A percentile compares a stretch with the other conserved stretches of the same genome.
Evolutionary conservation across 2,113 vertebrate species (phyloP).

Genomic region (Platysternon megacephalum): DNA sequence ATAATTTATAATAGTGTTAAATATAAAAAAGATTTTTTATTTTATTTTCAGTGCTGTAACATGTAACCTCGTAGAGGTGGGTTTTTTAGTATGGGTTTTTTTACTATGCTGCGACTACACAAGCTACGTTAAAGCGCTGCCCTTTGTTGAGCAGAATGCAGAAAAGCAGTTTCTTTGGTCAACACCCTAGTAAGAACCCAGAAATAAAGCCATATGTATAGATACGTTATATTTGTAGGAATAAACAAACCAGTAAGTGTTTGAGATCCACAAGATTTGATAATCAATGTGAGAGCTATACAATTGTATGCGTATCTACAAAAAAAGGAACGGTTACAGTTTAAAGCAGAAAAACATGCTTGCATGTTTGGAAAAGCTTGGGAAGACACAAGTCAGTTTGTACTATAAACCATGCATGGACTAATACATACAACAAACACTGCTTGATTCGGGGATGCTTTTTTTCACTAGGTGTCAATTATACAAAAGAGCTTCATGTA

Average conservation of each 20-base stretch:
- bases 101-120: too few species aligned
- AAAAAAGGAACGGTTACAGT: background rate
- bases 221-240: background rate
- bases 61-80: too few species aligned
- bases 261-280: background rate
- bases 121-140: too few species aligned
- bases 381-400: background rate
- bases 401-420: background rate
- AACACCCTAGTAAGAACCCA: background rate
- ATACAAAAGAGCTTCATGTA: background rate
- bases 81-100: too few species aligned
- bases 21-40: too few species aligned
- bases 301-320: fast-evolving
- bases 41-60: too few species aligned
- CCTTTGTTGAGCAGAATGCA: background rate
- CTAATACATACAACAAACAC: background rate
- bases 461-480: background rate
- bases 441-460: background rate
- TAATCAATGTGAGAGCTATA: background rate
- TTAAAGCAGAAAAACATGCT: background rate
- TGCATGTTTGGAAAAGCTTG: background rate
- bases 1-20: too few species aligned
- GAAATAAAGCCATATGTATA: background rate
- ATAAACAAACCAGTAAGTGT: background rate
- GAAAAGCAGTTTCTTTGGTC: background rate